Base-by-base conservation (phyloP, 23 tunicate genomes). In the Pegea sp. region DNA sequence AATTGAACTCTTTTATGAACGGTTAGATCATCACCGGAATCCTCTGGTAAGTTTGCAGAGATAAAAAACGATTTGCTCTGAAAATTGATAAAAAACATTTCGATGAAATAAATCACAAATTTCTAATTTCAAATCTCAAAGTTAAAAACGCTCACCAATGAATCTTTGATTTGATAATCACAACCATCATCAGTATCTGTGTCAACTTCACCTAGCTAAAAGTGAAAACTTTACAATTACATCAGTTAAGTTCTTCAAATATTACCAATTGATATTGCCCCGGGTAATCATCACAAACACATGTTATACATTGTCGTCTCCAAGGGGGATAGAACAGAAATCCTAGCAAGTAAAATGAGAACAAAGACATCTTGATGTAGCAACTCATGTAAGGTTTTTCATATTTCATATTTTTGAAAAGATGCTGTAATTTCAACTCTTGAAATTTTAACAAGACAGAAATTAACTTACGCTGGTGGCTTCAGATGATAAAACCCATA, bases 271-370 rank as follows among this genome's bases (percentile, higher is more conserved):
- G 80, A 53, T 84, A 84, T 64, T 84, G 95, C 27, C 95, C 95
- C 24, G 95, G 76, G 51, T 69, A 75, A 42, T 89, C 98, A 62
- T 77, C 90, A 61, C 90, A 89, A 3, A 81, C 88, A 71, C 98
- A 89, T 49, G 90, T 43, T 2, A 89, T 60, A 54, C 90, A 77
- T 48, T 77, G 80, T 49, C 88, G 61, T 31, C 98, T 68, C 98
- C 98, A 89, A 21, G 90, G 69, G 23, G 64, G 34, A 60, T 72
- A 80, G 27, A 89, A 26, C 16, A 77, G 18, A 44, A 89, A 89
- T 7, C 98, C 98, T 25, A 71, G 16, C 29, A 89, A 57, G 59
- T 89, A 89, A 8, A 89, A 57, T 4, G 81, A 56, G 42, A 89
- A 77, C 81, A 89, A 65, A 19, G 98, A 89, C 11, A 62, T 65